Conservation (phyloP, 2,113 vertebrate species). For the Oophaga pumilio region DNA sequence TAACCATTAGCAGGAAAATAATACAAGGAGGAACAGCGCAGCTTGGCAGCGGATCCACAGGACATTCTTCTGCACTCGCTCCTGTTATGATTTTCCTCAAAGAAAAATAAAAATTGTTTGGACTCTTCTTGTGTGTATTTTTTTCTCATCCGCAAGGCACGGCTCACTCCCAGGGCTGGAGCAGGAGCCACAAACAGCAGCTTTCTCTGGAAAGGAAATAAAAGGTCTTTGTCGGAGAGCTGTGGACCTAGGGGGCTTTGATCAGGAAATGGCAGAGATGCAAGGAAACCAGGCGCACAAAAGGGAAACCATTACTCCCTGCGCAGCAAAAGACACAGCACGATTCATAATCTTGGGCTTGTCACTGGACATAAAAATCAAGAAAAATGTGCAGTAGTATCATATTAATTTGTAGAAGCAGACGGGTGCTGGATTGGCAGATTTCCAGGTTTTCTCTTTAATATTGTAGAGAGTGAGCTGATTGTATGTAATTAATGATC, state of each 20-base stretch:
- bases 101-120: slow-evolving; percentile 41
- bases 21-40: rapidly evolving
- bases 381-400: too few species aligned
- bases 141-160: slow-evolving; percentile 22
- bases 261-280: slow-evolving; percentile 16
- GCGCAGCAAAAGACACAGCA: background rate
- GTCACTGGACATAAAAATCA: background rate
- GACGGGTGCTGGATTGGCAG: background rate
- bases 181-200: slow-evolving; percentile 28
- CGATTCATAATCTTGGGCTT: background rate
- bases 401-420: background rate
- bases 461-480: too few species aligned
- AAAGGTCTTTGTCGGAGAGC: slow-evolving; percentile 16
- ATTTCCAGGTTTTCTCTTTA: background rate
- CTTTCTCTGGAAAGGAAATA: slow-evolving; percentile 37
- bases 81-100: slow-evolving; percentile 27
- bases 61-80: slow-evolving; percentile 58
- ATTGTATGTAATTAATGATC: too few species aligned
- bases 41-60: slow-evolving; percentile 41
- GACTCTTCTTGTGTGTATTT: slow-evolving; percentile 19
- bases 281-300: slow-evolving; percentile 21
- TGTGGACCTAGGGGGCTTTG: background rate
- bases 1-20: slow-evolving; percentile 2
- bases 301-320: slow-evolving; percentile 1
- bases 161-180: background rate